These are phyloP conservation scores for Pseudomyrmex cubaensis DNA, from an alignment of 1,140 invertebrate genomes.

Conservation along the genomic window DNA sequence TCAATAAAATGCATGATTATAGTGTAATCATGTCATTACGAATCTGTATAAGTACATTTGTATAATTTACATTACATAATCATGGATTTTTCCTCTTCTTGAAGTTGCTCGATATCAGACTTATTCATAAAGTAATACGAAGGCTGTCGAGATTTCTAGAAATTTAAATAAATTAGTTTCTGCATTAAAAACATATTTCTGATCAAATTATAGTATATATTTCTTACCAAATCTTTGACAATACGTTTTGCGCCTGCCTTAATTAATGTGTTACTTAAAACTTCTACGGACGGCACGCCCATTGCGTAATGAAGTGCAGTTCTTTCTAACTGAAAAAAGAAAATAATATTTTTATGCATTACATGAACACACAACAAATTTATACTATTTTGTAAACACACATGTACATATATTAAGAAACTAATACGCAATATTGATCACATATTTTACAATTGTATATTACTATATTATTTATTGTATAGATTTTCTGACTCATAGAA, in stretches of 20 bases:
- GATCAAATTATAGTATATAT: not conserved
- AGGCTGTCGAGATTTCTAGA: conserved; percentile 92
- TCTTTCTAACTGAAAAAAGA: conserved; percentile 90
- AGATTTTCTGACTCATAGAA: not conserved
- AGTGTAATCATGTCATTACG: conserved; percentile 3
- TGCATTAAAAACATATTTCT: not conserved
- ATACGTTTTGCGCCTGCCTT: conserved; percentile 92
- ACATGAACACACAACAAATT: not conserved
- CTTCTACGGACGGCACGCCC: conserved; percentile 93
- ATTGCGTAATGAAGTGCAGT: conserved; percentile 95
- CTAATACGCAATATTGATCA: not conserved
- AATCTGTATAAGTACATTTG: not conserved
- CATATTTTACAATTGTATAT: not conserved
- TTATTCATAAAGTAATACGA: conserved; percentile 97
- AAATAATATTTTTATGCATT: conserved; percentile 19
- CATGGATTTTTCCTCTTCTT: conserved; percentile 90
- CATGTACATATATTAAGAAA: not conserved
- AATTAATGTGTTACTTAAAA: conserved; percentile 91
- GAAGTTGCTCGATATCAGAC: conserved; percentile 92
- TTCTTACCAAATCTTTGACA: conserved; percentile 90
- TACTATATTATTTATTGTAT: not conserved
- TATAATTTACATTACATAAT: conserved; percentile 54
- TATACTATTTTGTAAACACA: not conserved
- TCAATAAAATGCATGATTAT: not conserved
- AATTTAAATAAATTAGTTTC: conserved; percentile 29